Conservation (phyloP, 1,140 invertebrate species). For the fruit fly (Drosophila melanogaster) region Release_6_plus_ISO1_MT NT_033779.5:16570001-16570500, state of each 20-base stretch:
- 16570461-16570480: slow-evolving; percentile 4
- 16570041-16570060: slow-evolving; percentile 27
- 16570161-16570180: slow-evolving; percentile 30
- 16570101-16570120: slow-evolving; percentile 32
- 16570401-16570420: slow-evolving; percentile 33
- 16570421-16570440: slow-evolving; percentile 4
- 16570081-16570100: slow-evolving; percentile 1
- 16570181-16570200: background rate
- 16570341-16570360: slow-evolving; percentile 58
- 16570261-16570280: slow-evolving; percentile 50
- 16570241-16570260: slow-evolving; percentile 7
- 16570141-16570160: slow-evolving; percentile 64
- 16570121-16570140: slow-evolving; percentile 54
- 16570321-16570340: slow-evolving; percentile 68
- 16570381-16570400: slow-evolving; percentile 14
- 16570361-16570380: slow-evolving; percentile 31
- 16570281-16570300: slow-evolving; percentile 50
- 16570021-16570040: slow-evolving; percentile 59
- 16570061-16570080: slow-evolving; percentile 28
- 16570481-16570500: slow-evolving; percentile 15
- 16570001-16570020: slow-evolving; percentile 51
- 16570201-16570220: slow-evolving; percentile 4
- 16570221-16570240: slow-evolving; percentile 5
- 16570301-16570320: slow-evolving; percentile 54
- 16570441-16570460: slow-evolving; percentile 8